A percentile compares a stretch with the other conserved stretches of the same genome.
These are phyloP conservation scores for Nylanderia fulva DNA, from an alignment of 1,140 invertebrate species.

Conservation along the genomic window DNA sequence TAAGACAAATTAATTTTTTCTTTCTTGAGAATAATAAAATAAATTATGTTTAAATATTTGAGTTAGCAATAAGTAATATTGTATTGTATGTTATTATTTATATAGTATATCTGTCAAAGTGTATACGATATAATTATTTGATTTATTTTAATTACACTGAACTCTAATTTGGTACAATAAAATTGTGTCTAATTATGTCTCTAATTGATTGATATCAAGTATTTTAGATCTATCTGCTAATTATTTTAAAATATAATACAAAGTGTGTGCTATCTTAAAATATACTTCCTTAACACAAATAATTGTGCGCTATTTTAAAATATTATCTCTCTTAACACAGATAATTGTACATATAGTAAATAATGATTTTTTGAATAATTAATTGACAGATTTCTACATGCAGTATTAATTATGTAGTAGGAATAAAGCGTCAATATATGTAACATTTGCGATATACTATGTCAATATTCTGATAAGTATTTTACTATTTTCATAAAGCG, in stretches of 20 bases:
- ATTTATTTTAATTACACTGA: neutral
- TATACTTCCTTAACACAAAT: too few relatives aligned
- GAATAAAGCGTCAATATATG: neutral
- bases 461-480: constrained; percentile 1
- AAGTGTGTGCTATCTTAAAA: too few relatives aligned
- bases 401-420: constrained; percentile 1
- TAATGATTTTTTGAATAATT: neutral
- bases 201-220: neutral
- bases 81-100: constrained; percentile 6
- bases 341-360: neutral
- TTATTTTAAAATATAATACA: neutral
- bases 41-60: neutral
- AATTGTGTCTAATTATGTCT: too few relatives aligned
- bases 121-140: constrained; percentile 36
- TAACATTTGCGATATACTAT: neutral
- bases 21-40: neutral
- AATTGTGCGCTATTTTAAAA: neutral
- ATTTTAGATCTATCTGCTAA: neutral
- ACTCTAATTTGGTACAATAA: neutral
- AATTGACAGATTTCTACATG: neutral
- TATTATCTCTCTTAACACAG: neutral
- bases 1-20: neutral
- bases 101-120: neutral
- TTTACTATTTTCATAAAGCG: neutral
- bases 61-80: neutral